Evolutionary conservation across 2,797 vertebrate genomes (phyloP).

Genomic region (Hapalemur alaotrensis): DNA sequence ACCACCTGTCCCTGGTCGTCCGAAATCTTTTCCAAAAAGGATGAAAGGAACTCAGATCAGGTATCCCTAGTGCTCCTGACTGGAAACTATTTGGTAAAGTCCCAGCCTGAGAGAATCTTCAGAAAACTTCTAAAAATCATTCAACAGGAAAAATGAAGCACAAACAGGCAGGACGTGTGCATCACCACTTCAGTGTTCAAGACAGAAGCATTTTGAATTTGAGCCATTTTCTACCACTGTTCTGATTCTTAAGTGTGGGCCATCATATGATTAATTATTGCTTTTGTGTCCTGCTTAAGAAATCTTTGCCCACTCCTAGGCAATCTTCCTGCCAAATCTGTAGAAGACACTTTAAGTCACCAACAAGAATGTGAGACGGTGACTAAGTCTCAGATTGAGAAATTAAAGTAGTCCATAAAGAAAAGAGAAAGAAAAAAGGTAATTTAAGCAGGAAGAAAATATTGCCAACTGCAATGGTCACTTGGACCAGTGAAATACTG

Average conservation of each 20-base stretch:
- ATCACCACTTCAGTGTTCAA: slow-evolving; percentile 82
- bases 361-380: slow-evolving; percentile 93
- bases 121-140: slow-evolving; percentile 87
- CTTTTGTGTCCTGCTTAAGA: slow-evolving; percentile 12
- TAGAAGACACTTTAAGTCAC: slow-evolving; percentile 91
- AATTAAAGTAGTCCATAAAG: slow-evolving; percentile 93
- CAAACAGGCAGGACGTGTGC: slow-evolving; percentile 82
- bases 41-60: slow-evolving; percentile 91
- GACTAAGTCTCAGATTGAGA: slow-evolving; percentile 91
- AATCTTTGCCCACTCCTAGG: slow-evolving; percentile 68
- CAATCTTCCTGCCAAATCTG: slow-evolving; percentile 92
- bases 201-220: slow-evolving; percentile 95
- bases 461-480: slow-evolving; percentile 91
- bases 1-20: slow-evolving; percentile 2
- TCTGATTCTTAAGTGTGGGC: slow-evolving; percentile 95
- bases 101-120: slow-evolving; percentile 88
- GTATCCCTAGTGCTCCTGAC: slow-evolving; percentile 89
- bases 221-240: slow-evolving; percentile 97
- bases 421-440: slow-evolving; percentile 90
- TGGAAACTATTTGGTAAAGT: slow-evolving; percentile 96
- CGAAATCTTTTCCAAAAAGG: slow-evolving; percentile 97
- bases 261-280: slow-evolving; percentile 85
- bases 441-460: slow-evolving; percentile 92
- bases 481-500: slow-evolving; percentile 93
- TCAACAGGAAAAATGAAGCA: slow-evolving; percentile 90